These are phyloP conservation scores for Thereva unica DNA, from an alignment of 2,888 invertebrate genomes.

Conservation along the genomic window DNA sequence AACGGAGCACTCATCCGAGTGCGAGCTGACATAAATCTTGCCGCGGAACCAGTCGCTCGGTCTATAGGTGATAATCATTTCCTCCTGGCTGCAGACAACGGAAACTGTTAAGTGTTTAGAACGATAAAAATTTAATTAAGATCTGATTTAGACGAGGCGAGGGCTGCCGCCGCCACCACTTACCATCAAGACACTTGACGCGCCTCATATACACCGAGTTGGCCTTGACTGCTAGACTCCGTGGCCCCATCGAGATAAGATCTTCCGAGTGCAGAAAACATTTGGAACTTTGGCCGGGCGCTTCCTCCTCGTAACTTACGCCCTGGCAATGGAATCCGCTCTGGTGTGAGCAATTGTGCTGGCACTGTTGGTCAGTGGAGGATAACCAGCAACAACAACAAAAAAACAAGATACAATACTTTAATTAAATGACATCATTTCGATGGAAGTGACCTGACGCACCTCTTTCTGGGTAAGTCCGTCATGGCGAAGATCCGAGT, in stretches of 20 bases:
- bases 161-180: slow-evolving; percentile 50
- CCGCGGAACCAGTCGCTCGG: slow-evolving; percentile 70
- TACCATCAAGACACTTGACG: slow-evolving; percentile 83
- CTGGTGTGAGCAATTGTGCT: slow-evolving; percentile 67
- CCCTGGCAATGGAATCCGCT: slow-evolving; percentile 73
- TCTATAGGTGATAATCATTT: slow-evolving; percentile 69
- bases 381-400: too few species aligned
- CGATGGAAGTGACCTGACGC: slow-evolving; percentile 38
- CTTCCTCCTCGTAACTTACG: slow-evolving; percentile 60
- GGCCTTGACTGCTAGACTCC: slow-evolving; percentile 64
- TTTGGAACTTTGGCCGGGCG: slow-evolving; percentile 47
- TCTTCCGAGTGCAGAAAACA: slow-evolving; percentile 83
- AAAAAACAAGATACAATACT: not conserved
- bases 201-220: slow-evolving; percentile 76
- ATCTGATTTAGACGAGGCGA: not conserved
- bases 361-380: slow-evolving; percentile 58
- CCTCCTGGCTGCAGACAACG: slow-evolving; percentile 74
- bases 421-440: too few species aligned
- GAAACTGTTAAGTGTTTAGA: slow-evolving; percentile 63
- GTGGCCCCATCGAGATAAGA: slow-evolving; percentile 76
- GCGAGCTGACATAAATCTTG: slow-evolving; percentile 78
- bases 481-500: slow-evolving; percentile 58
- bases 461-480: slow-evolving; percentile 58
- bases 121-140: slow-evolving; percentile 24
- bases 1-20: slow-evolving; percentile 72